These are phyloP conservation scores for Silurus asotus DNA, from an alignment of 2,113 vertebrate species.

Conservation along the genomic window DNA sequence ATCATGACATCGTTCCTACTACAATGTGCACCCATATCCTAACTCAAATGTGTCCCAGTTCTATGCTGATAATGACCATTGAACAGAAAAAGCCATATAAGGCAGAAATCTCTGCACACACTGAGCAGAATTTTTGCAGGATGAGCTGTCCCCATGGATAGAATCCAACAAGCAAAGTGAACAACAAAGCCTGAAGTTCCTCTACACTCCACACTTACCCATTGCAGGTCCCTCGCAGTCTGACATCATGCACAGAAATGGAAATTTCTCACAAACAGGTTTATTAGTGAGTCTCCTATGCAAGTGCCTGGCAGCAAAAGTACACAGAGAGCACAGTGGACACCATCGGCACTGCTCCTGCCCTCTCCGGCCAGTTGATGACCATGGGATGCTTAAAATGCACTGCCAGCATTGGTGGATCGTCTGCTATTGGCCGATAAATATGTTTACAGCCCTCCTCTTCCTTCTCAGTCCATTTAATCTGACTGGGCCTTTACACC, in stretches of 20 bases:
- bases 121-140: conserved; percentile 58
- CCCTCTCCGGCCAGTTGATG: conserved; percentile 61
- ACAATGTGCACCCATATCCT: conserved; percentile 4
- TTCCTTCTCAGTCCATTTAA: conserved; percentile 44
- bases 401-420: conserved; percentile 74
- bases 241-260: conserved; percentile 78
- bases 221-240: conserved; percentile 89
- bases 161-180: conserved; percentile 53
- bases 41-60: not conserved
- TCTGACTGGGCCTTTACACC: conserved; percentile 39
- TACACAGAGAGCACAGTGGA: conserved; percentile 35
- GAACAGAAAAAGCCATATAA: conserved; percentile 66
- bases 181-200: conserved; percentile 6
- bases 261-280: conserved; percentile 34
- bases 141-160: conserved; percentile 65
- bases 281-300: conserved; percentile 13
- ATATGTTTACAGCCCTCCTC: conserved; percentile 85
- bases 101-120: conserved; percentile 56
- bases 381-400: conserved; percentile 78
- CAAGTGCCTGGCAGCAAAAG: not conserved
- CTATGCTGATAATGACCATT: conserved; percentile 4
- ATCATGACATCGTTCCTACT: not conserved
- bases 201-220: conserved; percentile 76
- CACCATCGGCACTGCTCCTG: conserved; percentile 54
- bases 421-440: conserved; percentile 88